Evolutionary conservation across 2,888 invertebrate species (phyloP), one percentile per base, ranked within the genome.

Genomic region (Acleris cristana): DNA sequence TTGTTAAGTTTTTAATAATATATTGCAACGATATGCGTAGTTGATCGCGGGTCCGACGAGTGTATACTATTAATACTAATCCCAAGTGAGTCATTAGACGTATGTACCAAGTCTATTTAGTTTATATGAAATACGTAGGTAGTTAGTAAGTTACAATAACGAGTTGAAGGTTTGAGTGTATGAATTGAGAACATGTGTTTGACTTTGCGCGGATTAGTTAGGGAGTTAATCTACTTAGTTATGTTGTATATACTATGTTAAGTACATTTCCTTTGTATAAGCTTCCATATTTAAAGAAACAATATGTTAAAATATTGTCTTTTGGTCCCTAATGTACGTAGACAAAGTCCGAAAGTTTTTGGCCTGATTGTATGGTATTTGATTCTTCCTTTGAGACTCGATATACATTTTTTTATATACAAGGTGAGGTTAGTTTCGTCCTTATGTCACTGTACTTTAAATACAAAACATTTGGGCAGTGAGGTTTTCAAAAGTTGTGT

Each of bases 201-300:
- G 48, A 48, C 48, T 5, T n/a, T 40, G 40, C 40, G 14, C 14
- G 4, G 14, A 40, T 40, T 12, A 40, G 14, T 40, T 40, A 40
- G 5, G 12, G 40, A 40, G 40, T 40, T 40, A 40, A 40, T 40
- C 40, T 40, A n/a, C n/a, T n/a, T n/a, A 40, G 14, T 14, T 40
- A 12, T 4, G 40, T 14, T 40, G 34, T 40, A 54, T n/a, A 18
- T 40, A 55, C 12, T 40, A 34, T 30, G 10, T 34, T 10, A 64
- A 54, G 40, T 60, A 54, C 34, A 54, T 65, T 65, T 59, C 48
- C 65, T 60, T 59, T 40, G 65, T 44, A 40, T 54, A 56, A 49
- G 60, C 65, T 65, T 65, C 60, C 65, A 65, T 40, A 14, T 40
- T 40, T 40, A 40, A 40, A 40, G 7, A 40, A 40, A 21, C 30